These are phyloP conservation scores for Chaetophractus vellerosus DNA, from an alignment of 2,797 vertebrate species.

Conservation along the genomic window DNA sequence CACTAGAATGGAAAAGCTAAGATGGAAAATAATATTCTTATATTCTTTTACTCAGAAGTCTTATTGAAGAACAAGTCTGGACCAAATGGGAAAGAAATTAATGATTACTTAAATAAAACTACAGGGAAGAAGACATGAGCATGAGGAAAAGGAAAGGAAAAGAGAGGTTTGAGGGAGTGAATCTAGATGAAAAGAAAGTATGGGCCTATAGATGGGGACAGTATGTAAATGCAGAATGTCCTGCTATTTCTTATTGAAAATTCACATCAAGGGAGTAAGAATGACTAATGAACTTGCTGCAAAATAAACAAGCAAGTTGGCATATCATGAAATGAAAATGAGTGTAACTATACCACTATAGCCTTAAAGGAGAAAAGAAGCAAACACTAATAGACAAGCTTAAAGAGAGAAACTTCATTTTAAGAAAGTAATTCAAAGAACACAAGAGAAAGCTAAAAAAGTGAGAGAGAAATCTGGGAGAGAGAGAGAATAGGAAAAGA, in stretches of 20 bases:
- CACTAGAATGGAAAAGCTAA: conserved; percentile 65
- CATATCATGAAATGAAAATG: conserved; percentile 89
- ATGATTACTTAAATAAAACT: conserved; percentile 80
- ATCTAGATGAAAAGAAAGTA: conserved; percentile 86
- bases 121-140: conserved; percentile 76
- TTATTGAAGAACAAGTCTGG: conserved; percentile 89
- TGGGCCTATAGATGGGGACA: conserved; percentile 83
- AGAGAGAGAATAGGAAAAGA: conserved; percentile 90
- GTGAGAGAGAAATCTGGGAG: conserved; percentile 79
- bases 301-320: conserved; percentile 89
- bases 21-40: conserved; percentile 71
- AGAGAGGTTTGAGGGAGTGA: conserved; percentile 78
- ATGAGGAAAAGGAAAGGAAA: conserved; percentile 70
- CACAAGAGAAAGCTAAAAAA: conserved; percentile 91
- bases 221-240: conserved; percentile 87
- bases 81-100: conserved; percentile 89
- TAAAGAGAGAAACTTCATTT: conserved; percentile 89
- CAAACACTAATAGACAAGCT: conserved; percentile 88
- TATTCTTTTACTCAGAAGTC: conserved; percentile 77
- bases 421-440: conserved; percentile 91
- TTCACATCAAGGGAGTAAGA: conserved; percentile 85
- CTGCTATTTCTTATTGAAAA: conserved; percentile 89
- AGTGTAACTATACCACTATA: conserved; percentile 87
- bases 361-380: conserved; percentile 89
- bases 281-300: conserved; percentile 88